These are phyloP conservation scores for Deroplatys truncata DNA, from an alignment of 2,888 invertebrate genomes.

Conservation along the genomic window DNA sequence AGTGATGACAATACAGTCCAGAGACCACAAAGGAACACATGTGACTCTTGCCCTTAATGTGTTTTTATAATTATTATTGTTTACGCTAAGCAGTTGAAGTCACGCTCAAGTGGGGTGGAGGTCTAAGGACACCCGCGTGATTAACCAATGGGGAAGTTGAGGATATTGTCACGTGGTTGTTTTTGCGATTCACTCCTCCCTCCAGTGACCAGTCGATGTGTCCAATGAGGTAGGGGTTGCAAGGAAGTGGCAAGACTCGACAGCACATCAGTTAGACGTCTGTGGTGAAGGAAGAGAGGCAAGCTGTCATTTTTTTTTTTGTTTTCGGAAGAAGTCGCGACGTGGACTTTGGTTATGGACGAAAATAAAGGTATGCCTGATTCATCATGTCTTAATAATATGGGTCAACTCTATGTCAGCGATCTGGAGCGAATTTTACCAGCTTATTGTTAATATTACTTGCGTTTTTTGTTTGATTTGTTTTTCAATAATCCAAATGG, in stretches of 20 bases:
- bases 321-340: not conserved
- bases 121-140: not conserved
- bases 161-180: not conserved
- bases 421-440: too few relatives aligned
- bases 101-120: not conserved
- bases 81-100: not conserved
- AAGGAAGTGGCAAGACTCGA: not conserved
- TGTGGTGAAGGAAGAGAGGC: not conserved
- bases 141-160: not conserved
- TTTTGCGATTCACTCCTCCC: not conserved
- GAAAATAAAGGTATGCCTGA: not conserved
- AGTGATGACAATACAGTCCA: not conserved
- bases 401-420: too few relatives aligned
- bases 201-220: not conserved
- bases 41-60: not conserved
- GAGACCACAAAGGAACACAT: not conserved
- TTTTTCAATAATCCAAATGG: too few relatives aligned
- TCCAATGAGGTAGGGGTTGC: not conserved
- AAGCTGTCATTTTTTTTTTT: not conserved
- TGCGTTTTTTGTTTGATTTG: too few relatives aligned
- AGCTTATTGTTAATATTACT: too few relatives aligned
- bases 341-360: not conserved
- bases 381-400: too few relatives aligned
- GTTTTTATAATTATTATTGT: not conserved
- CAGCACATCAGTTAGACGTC: not conserved